Evolutionary conservation across 2,797 vertebrate genomes (phyloP).

Genomic region (Acrossocheilus wenchowensis): DNA sequence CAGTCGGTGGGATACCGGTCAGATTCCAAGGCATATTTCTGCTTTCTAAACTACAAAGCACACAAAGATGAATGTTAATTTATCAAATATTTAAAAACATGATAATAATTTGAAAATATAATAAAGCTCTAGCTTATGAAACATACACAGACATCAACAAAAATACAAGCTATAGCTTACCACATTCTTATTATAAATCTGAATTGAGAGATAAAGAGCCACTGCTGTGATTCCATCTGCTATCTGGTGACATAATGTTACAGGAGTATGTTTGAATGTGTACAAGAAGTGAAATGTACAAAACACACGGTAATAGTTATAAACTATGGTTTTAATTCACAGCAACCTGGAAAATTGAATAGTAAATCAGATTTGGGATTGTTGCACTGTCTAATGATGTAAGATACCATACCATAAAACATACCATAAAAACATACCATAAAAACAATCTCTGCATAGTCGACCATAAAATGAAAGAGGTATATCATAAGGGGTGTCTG

Average conservation of each 20-base stretch:
- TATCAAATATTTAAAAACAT: background rate
- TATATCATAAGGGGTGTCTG: constrained; percentile 98
- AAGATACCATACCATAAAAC: background rate
- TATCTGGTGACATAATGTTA: constrained; percentile 74
- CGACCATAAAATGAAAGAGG: constrained; percentile 95
- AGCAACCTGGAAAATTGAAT: background rate
- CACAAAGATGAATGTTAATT: background rate
- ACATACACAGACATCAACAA: background rate
- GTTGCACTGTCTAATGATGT: background rate
- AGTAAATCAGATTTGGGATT: background rate
- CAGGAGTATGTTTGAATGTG: background rate
- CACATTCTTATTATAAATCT: constrained; percentile 94
- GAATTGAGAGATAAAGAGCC: constrained; percentile 89
- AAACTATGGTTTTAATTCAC: background rate
- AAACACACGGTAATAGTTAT: background rate
- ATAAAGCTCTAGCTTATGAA: background rate
- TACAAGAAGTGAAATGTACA: background rate
- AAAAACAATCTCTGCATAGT: constrained; percentile 95
- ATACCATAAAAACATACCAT: constrained; percentile 67
- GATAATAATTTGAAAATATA: background rate
- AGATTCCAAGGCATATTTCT: constrained; percentile 90
- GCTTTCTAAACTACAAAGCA: constrained; percentile 89
- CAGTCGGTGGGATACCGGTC: constrained; percentile 90
- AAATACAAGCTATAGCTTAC: constrained; percentile 76
- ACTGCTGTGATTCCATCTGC: constrained; percentile 91